Percentiles rank a stretch among this genome's conserved stretches.
These are phyloP conservation scores for Fratercula arctica DNA, from an alignment of 2,797 vertebrate species.

Conservation along the genomic window DNA sequence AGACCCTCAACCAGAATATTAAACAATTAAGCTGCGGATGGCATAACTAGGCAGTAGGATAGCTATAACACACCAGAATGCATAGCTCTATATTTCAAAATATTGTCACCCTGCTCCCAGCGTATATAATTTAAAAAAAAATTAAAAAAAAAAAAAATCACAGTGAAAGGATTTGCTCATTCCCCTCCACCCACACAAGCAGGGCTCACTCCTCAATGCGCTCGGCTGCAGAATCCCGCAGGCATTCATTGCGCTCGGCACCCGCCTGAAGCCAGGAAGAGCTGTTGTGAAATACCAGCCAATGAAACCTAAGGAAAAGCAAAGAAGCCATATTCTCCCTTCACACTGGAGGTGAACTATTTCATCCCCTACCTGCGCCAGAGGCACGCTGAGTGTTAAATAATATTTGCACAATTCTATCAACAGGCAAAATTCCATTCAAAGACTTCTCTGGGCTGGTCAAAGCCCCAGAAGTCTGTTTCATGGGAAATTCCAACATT, in stretches of 20 bases:
- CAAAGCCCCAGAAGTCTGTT: neutral
- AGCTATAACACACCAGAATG: neutral
- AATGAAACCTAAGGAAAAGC: neutral
- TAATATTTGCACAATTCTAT: neutral
- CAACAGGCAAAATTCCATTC: neutral
- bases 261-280: accelerated
- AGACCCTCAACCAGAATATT: neutral
- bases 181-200: neutral
- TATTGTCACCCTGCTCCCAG: neutral
- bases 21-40: neutral
- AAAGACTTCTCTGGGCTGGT: neutral
- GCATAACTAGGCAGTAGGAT: neutral
- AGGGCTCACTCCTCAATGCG: neutral
- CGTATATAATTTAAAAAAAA: accelerated
- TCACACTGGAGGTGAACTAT: neutral
- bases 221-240: neutral
- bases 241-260: neutral
- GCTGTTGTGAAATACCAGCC: neutral
- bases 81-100: neutral
- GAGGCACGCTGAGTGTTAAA: accelerated
- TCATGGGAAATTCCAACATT: neutral
- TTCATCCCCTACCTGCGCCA: neutral
- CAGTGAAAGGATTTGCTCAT: neutral
- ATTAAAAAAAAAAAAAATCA: neutral
- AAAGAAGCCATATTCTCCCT: neutral